Evolutionary conservation across 2,888 invertebrate genomes (phyloP).

Genomic region (Imbricaverruca yamaguchii): DNA sequence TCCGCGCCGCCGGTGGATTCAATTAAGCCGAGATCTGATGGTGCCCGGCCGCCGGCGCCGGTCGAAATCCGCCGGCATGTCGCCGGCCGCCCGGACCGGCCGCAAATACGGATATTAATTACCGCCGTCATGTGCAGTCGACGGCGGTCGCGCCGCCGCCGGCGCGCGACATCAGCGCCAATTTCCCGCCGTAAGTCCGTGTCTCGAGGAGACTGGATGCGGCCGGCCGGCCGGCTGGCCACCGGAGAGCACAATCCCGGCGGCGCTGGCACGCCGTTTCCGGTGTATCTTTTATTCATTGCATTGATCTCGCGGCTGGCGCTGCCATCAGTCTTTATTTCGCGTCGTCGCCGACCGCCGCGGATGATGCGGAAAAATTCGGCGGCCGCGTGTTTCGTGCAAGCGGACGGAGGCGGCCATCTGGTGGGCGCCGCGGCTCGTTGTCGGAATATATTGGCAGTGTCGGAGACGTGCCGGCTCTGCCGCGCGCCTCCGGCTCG

Average conservation of each 20-base stretch:
- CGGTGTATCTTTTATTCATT: conserved; percentile 11
- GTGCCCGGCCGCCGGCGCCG: background rate
- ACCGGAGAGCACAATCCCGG: too few relatives aligned
- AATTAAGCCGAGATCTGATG: background rate
- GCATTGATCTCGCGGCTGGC: background rate
- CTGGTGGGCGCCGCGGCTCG: background rate
- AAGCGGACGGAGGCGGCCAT: background rate
- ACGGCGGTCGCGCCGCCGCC: background rate
- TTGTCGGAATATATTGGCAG: background rate
- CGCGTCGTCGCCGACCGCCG: background rate
- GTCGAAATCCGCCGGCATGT: background rate
- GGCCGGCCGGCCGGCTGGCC: too few relatives aligned
- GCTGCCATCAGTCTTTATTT: conserved; percentile 1
- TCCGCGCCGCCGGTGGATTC: background rate
- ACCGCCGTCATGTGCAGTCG: background rate
- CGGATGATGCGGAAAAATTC: conserved; percentile 4
- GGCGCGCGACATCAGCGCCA: background rate
- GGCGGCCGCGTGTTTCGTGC: background rate
- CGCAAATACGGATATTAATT: background rate
- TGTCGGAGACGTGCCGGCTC: background rate
- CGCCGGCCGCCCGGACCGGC: background rate
- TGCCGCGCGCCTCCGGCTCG: background rate
- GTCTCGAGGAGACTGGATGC: too few relatives aligned
- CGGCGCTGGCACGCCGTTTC: too few relatives aligned
- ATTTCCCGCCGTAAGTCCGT: too few relatives aligned